These are phyloP conservation scores for Monoplex corrugatus DNA, from an alignment of 2,888 invertebrate genomes.

Conservation along the genomic window DNA sequence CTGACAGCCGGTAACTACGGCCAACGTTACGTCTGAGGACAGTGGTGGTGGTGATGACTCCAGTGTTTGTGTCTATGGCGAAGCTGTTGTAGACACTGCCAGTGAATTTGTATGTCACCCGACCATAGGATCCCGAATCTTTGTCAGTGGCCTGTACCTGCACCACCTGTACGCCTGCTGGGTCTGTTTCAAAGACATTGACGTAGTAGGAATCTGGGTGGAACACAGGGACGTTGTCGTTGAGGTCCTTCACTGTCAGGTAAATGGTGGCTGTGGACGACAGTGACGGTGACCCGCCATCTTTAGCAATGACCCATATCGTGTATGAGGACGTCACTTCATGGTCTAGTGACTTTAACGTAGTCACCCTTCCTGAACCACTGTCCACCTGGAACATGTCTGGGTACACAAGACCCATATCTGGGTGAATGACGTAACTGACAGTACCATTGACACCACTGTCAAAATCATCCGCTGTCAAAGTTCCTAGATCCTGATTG, in stretches of 20 bases:
- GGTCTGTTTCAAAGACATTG: constrained; percentile 86
- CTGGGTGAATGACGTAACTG: constrained; percentile 87
- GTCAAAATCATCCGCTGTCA: constrained; percentile 92
- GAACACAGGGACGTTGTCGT: constrained; percentile 95
- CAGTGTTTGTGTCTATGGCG: constrained; percentile 89
- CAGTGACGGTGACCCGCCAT: constrained; percentile 93
- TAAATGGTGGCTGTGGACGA: constrained; percentile 94
- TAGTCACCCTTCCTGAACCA: constrained; percentile 93
- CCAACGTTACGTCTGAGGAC: constrained; percentile 91
- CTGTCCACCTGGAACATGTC: constrained; percentile 94
- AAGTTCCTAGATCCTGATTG: constrained; percentile 83
- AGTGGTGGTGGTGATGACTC: constrained; percentile 89
- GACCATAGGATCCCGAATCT: constrained; percentile 93
- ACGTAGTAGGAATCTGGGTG: constrained; percentile 94
- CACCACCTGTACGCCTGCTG: constrained; percentile 86
- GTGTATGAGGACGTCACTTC: constrained; percentile 87
- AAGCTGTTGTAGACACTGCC: constrained; percentile 86
- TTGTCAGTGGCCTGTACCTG: constrained; percentile 91
- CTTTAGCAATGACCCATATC: constrained; percentile 92
- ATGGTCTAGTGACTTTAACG: constrained; percentile 88
- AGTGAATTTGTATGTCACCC: constrained; percentile 83
- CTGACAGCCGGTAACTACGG: constrained; percentile 88
- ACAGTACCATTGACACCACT: constrained; percentile 90
- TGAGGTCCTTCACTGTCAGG: constrained; percentile 91
- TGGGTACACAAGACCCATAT: constrained; percentile 91